These are phyloP conservation scores for Notamacropus eugenii DNA, from an alignment of 2,797 vertebrate genomes.

Conservation along the genomic window DNA sequence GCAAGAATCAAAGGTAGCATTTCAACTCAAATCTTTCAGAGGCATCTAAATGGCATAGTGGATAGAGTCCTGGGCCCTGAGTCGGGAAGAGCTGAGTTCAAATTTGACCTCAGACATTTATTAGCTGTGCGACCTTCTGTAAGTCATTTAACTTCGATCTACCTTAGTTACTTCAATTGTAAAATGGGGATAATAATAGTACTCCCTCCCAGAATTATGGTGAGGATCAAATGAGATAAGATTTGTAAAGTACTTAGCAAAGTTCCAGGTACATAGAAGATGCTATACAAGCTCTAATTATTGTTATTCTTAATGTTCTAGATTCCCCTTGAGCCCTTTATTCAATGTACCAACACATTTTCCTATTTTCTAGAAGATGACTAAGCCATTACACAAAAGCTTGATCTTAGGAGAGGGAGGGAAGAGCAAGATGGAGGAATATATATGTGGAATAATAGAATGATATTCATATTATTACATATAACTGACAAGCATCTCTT, in stretches of 20 bases:
- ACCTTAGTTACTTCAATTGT: background rate
- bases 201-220: background rate
- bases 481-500: slow-evolving; percentile 54
- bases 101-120: background rate
- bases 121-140: background rate
- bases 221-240: background rate
- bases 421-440: background rate
- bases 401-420: background rate
- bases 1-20: background rate
- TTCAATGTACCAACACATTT: background rate
- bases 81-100: background rate
- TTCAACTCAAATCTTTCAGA: background rate
- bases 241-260: background rate
- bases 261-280: background rate
- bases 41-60: background rate
- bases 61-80: background rate
- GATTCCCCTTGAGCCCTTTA: background rate
- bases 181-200: background rate
- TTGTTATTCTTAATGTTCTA: background rate
- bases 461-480: background rate
- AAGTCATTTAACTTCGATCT: background rate
- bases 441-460: background rate
- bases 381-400: background rate
- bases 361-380: background rate
- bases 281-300: background rate